A percentile compares a stretch with the other conserved stretches of the same genome.
phyloP scores from a whole-genome alignment of 2,797 vertebrate genomes.

The Alca torda region DNA sequence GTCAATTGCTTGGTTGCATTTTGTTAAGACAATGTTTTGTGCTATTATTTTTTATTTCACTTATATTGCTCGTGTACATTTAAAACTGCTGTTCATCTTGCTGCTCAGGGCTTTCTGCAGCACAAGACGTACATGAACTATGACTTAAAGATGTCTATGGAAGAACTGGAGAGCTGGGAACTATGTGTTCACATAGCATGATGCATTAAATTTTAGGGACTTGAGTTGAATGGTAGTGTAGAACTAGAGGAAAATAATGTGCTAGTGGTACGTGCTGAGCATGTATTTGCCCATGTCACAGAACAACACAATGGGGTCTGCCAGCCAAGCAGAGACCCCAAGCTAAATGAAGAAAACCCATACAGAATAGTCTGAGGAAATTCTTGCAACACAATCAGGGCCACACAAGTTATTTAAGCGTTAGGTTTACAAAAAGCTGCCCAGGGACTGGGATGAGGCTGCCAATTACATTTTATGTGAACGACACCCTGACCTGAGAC shows the following conservation, averaged over 20 bases:
- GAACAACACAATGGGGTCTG: background rate
- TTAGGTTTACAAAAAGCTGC: background rate
- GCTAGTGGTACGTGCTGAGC: background rate
- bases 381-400: background rate
- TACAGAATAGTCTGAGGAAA: background rate
- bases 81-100: background rate
- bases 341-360: background rate
- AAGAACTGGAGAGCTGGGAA: background rate
- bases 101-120: background rate
- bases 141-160: background rate
- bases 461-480: background rate
- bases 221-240: background rate
- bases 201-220: background rate
- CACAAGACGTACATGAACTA: background rate
- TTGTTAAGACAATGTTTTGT: slow-evolving; percentile 35
- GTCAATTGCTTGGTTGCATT: background rate
- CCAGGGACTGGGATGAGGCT: background rate
- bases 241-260: background rate
- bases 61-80: background rate
- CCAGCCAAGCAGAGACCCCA: background rate
- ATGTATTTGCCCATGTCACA: background rate
- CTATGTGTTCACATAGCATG: background rate
- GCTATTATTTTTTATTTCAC: slow-evolving; percentile 25
- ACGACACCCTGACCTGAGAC: background rate
- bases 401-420: background rate